Evolutionary conservation across 1,140 invertebrate genomes (phyloP), one percentile per base, ranked within the genome.

Genomic region (Diachasma alloeum): DNA sequence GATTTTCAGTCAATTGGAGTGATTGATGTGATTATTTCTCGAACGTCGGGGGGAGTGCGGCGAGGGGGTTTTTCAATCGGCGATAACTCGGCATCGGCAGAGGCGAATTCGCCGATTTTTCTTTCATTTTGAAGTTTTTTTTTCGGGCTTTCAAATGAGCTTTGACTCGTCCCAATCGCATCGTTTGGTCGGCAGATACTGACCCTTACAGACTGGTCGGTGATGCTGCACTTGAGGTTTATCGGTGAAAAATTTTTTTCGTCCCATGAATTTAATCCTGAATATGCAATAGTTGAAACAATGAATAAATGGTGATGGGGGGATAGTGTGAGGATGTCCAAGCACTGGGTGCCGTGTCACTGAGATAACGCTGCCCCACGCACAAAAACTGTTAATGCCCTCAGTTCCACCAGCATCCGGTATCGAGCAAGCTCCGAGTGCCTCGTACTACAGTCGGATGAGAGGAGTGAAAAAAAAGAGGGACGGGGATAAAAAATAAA

Each of bases 381-480:
- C 76, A 79, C 76, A 81, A 82, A 82, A 82, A 81, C 80, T 79
- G 79, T 77, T 78, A 74, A 80, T 81, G 78, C 81, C 74, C 76
- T 80, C 46, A 63, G 59, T 22, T 78, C 70, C 73, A 80, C 70
- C 78, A 80, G 79, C 79, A 82, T 82, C 81, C 81, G 81, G 81
- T 81, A 78, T 80, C 80, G 75, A 76, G 69, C 46, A 22, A 46
- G 24, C 39, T 24, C 19, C 17, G 8, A 48, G 19, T 24, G 42
- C 42, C n/a, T 71, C 39, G 15, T 63, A 63, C 37, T 59, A 59
- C 53, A 17, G 8, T 22, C 3, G 10, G 53, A 59, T 3, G 2
- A 31, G 31, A 31, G 31, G 31, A 31, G 6, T 17, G 1, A 59
- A 13, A 17, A 11, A 77, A 19, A 22, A 63, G 31, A 15, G 37